These are phyloP conservation scores for Microcebus lehilahytsara DNA, from an alignment of 2,113 vertebrate genomes.

Conservation along the genomic window DNA sequence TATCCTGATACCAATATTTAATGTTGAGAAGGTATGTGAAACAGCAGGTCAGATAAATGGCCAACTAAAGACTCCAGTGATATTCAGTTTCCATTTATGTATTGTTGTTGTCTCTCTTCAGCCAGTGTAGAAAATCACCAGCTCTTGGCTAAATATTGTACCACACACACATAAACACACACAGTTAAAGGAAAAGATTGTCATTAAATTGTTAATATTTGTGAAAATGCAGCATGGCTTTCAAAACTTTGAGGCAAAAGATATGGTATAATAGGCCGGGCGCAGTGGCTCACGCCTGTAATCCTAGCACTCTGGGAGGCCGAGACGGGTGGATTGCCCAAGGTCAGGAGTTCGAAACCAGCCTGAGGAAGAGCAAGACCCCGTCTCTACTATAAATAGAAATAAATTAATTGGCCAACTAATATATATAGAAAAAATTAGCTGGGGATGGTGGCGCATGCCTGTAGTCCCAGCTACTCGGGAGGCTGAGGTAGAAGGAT, in stretches of 20 bases:
- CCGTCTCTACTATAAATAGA: too few species aligned
- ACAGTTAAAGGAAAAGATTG: not conserved
- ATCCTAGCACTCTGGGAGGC: too few species aligned
- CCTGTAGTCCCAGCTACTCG: too few species aligned
- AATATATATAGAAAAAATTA: too few species aligned
- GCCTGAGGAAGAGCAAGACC: too few species aligned
- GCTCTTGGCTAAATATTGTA: not conserved
- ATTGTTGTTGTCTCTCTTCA: not conserved
- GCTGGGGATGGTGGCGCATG: too few species aligned
- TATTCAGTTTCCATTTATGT: not conserved
- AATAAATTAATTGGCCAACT: too few species aligned
- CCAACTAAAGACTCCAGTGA: not conserved
- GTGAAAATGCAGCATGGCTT: not conserved
- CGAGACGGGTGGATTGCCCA: too few species aligned
- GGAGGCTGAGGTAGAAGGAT: too few species aligned
- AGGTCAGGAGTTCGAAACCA: too few species aligned
- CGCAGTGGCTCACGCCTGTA: too few species aligned
- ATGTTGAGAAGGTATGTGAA: not conserved
- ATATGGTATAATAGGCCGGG: not conserved
- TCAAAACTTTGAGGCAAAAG: not conserved
- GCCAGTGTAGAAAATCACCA: not conserved
- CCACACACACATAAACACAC: not conserved
- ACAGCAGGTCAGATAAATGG: conserved; percentile 24
- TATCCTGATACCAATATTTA: not conserved
- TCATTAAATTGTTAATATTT: not conserved